Evolutionary conservation across 2,888 invertebrate species (phyloP).

Genomic region (Drosophila picticornis): DNA sequence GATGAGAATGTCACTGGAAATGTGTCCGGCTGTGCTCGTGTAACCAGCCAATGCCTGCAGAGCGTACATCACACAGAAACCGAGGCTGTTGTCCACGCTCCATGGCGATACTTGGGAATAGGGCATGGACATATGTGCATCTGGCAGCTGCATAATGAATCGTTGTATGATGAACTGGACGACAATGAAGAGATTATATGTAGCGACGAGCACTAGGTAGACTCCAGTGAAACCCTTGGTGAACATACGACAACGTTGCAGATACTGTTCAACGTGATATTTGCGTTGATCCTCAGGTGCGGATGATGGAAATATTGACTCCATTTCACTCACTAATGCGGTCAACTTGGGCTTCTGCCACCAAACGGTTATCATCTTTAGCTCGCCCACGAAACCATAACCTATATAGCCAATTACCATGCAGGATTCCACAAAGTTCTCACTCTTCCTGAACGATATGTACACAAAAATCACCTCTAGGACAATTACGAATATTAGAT

Average conservation of each 20-base stretch:
- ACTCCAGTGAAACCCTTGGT: constrained; percentile 65
- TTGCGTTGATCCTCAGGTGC: constrained; percentile 23
- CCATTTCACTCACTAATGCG: constrained; percentile 54
- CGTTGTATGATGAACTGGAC: constrained; percentile 52
- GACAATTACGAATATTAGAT: constrained; percentile 26
- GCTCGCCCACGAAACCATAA: constrained; percentile 26
- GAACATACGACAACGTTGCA: constrained; percentile 41
- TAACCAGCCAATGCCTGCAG: constrained; percentile 69
- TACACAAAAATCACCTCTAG: constrained; percentile 26
- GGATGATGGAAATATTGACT: constrained; percentile 57
- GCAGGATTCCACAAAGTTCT: constrained; percentile 37
- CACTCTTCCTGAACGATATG: constrained; percentile 13
- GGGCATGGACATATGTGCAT: constrained; percentile 61
- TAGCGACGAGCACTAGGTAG: constrained; percentile 73
- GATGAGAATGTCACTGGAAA: constrained; percentile 78
- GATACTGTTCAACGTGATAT: constrained; percentile 47
- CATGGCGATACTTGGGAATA: constrained; percentile 69
- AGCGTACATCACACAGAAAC: constrained; percentile 64
- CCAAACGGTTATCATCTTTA: constrained; percentile 40
- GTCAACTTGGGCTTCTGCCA: constrained; percentile 47
- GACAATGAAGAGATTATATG: constrained; percentile 70
- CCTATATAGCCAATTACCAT: constrained; percentile 37
- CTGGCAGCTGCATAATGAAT: constrained; percentile 33
- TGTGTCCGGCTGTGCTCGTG: constrained; percentile 67
- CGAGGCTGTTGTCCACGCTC: constrained; percentile 55